A percentile compares a stretch with the other conserved stretches of the same genome.
These are phyloP conservation scores for Lethenteron reissneri DNA, from an alignment of 2,113 vertebrate species.

Conservation along the genomic window DNA sequence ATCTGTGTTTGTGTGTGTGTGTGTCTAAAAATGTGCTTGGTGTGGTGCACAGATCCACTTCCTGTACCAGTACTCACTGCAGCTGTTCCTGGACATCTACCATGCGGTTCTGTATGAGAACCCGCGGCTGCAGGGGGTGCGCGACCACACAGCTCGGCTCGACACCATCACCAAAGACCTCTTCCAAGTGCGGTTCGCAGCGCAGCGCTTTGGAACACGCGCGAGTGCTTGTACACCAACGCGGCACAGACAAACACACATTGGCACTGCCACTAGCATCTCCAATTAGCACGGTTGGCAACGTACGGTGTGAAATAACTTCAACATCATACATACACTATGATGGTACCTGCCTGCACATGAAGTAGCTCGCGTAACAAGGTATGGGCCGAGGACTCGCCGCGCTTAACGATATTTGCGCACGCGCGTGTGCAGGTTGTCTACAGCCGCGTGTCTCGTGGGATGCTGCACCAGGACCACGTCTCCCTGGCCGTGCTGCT, in stretches of 20 bases:
- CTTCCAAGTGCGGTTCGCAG: neutral
- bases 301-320: too few relatives aligned
- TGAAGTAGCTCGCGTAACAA: too few relatives aligned
- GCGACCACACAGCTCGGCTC: neutral
- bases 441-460: neutral
- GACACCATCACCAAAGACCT: constrained; percentile 6
- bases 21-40: neutral
- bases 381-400: too few relatives aligned
- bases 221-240: too few relatives aligned
- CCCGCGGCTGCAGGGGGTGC: neutral
- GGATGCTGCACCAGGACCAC: constrained; percentile 5
- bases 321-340: too few relatives aligned
- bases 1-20: too few relatives aligned
- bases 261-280: too few relatives aligned
- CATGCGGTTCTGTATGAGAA: constrained; percentile 6
- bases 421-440: neutral
- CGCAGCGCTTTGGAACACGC: too few relatives aligned
- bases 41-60: neutral
- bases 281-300: too few relatives aligned
- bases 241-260: too few relatives aligned
- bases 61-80: neutral
- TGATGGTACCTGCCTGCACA: too few relatives aligned
- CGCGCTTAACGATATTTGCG: too few relatives aligned
- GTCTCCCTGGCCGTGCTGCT: neutral
- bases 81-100: constrained; percentile 5